These are phyloP conservation scores for Plodia interpunctella DNA, from an alignment of 1,140 invertebrate species.

Conservation along the genomic window DNA sequence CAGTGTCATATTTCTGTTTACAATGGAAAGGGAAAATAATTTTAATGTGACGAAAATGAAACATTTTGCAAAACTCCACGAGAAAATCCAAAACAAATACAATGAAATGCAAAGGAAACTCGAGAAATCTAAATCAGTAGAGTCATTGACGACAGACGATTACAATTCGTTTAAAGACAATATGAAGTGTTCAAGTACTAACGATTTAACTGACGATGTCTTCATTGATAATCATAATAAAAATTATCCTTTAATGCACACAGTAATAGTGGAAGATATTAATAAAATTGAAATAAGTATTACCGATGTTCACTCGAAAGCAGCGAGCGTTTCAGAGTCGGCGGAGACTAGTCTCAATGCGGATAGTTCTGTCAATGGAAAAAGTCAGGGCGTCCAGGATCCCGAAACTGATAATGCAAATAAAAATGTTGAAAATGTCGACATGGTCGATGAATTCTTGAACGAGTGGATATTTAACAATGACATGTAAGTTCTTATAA, in stretches of 20 bases:
- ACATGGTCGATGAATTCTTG: neutral
- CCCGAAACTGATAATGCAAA: neutral
- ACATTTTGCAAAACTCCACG: constrained; percentile 53
- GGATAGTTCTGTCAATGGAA: no score
- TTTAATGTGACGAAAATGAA: constrained; percentile 11
- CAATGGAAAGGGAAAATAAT: neutral
- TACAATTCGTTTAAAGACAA: constrained; percentile 34
- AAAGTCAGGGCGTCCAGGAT: no score
- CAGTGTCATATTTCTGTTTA: constrained; percentile 18
- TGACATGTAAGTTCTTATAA: neutral
- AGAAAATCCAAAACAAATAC: constrained; percentile 60
- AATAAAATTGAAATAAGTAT: constrained; percentile 31
- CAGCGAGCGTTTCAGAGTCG: constrained; percentile 33
- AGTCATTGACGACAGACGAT: constrained; percentile 39
- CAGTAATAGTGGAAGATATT: constrained; percentile 23
- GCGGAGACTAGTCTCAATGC: constrained; percentile 13
- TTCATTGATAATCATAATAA: constrained; percentile 11
- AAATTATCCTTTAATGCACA: constrained; percentile 10
- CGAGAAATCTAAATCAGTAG: constrained; percentile 59
- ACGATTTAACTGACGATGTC: constrained; percentile 33
- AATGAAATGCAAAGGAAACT: constrained; percentile 59
- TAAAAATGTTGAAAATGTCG: neutral
- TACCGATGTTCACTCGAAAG: constrained; percentile 30
- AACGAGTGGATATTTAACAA: constrained; percentile 16
- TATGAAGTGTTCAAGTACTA: constrained; percentile 32